Evolutionary conservation across 2,888 invertebrate genomes (phyloP).

Genomic region (Agonopterix heracliana): DNA sequence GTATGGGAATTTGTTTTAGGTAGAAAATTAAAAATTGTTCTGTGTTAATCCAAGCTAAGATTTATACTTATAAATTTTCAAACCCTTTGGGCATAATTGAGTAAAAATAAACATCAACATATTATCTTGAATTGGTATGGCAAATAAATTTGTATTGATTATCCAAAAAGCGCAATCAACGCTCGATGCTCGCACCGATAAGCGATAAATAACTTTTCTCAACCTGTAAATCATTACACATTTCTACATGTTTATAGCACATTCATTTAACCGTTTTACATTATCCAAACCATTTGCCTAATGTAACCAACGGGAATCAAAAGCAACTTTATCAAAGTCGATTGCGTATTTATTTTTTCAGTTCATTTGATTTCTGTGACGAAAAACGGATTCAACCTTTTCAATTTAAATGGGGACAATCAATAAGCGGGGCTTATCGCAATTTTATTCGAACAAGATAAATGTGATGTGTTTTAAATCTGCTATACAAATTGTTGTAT

Average conservation of each 20-base stretch:
- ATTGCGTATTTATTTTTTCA: slow-evolving; percentile 35
- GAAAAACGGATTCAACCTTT: slow-evolving; percentile 51
- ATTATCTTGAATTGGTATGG: too few species aligned
- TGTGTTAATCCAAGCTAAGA: too few species aligned
- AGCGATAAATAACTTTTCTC: too few species aligned
- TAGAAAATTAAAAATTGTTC: too few species aligned
- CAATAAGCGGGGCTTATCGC: slow-evolving; percentile 62
- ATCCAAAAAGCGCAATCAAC: too few species aligned
- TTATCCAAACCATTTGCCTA: slow-evolving; percentile 4
- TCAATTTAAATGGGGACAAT: slow-evolving; percentile 65
- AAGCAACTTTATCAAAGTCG: slow-evolving; percentile 13
- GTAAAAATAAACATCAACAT: too few species aligned
- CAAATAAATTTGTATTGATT: too few species aligned
- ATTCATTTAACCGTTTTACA: not conserved
- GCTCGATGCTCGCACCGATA: too few species aligned
- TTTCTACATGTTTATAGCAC: not conserved
- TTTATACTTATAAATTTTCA: too few species aligned
- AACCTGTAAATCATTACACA: too few species aligned
- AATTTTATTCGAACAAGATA: slow-evolving; percentile 56
- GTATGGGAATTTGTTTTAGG: too few species aligned
- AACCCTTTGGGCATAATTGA: too few species aligned
- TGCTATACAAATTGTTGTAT: slow-evolving; percentile 55
- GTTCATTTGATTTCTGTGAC: slow-evolving; percentile 51
- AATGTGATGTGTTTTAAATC: slow-evolving; percentile 62
- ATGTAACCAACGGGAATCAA: slow-evolving; percentile 8